Percentiles rank a stretch among this genome's conserved stretches.
Conservation (phyloP, 2,797 vertebrate species). For the Etheostoma perlongum region DNA sequence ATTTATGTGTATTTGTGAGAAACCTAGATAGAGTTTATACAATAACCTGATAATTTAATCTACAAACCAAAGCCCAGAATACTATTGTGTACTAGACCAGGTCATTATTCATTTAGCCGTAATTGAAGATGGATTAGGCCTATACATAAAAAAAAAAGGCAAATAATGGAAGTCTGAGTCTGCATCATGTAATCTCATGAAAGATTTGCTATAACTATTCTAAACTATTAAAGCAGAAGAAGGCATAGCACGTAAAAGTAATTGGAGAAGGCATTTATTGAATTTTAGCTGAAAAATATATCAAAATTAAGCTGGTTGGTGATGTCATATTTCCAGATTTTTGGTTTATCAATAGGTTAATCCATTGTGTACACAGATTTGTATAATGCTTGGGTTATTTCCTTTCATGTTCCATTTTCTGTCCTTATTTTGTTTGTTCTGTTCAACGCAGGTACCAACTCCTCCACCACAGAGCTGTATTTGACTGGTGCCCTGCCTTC, state of each 20-base stretch:
- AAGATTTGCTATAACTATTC: not conserved
- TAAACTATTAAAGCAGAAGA: not conserved
- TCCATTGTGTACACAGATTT: not conserved
- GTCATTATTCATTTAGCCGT: not conserved
- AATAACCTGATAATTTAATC: not conserved
- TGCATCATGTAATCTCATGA: not conserved
- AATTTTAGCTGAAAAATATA: not conserved
- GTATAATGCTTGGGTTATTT: not conserved
- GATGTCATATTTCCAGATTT: not conserved
- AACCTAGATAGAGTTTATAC: not conserved
- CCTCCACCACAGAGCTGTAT: constrained; percentile 94
- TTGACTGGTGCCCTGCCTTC: constrained; percentile 95
- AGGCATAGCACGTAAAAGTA: not conserved
- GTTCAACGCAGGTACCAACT: constrained; percentile 89
- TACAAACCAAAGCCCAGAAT: not conserved
- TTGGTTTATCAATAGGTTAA: not conserved
- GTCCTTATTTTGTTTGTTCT: constrained; percentile 5
- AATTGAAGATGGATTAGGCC: not conserved
- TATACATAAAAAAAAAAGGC: not conserved
- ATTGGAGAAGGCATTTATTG: not conserved
- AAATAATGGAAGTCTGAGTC: not conserved
- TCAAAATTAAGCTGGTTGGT: not conserved
- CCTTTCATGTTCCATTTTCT: not conserved
- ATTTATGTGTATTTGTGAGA: not conserved
- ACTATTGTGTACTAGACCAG: not conserved